Base-by-base conservation (phyloP, 2,113 vertebrate species). In the Callionymus lyra region DNA sequence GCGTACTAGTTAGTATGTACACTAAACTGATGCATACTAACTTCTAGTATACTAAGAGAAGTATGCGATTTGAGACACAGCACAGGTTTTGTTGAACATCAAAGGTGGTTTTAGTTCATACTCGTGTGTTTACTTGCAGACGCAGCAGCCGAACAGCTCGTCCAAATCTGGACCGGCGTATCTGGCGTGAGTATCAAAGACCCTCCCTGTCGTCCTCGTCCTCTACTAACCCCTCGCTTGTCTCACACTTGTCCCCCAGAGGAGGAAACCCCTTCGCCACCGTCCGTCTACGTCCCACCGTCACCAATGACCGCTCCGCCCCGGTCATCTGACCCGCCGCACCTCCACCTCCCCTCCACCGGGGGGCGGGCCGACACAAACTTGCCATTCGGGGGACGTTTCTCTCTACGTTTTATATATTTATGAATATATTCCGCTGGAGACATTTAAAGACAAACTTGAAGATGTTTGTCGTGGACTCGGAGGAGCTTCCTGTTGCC, bases 261-360 rank as follows among this genome's bases (percentile, higher is more conserved):
- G 93, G 91, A 58, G 93, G 92, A 59, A 98, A 98, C 53, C 94
- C 94, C 12, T 98, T 98, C 60, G 84, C 89, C 16, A 91, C 90
- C 0, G 88, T 98, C 75, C 86, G 92, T 34, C 90, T 98, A 50
- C 89, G 92, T 52, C 92, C 93, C 2, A 98, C 94, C 0, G 85
- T 97, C 40, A 98, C 94, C 6, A 96, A 97, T 1, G 94, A 97
- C 69, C 89, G 94, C 61, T 98, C 94, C 0, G 93, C 91, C 0
- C 94, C 94, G 0, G 48, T 82, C 35, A 84, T 97, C 56, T 86
- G 84, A 84, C 50, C 81, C 54, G 69, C 27, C 33, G 19, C 33
- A 10, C 38, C 51, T 32, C 37, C 36, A 36, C 27, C 12, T 10
- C 31, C 59, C 50, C 16, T 47, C 45, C 10, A 9, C 31, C 15